Evolutionary conservation across 2,888 invertebrate genomes (phyloP).

Genomic region (Drosophila incognita): DNA sequence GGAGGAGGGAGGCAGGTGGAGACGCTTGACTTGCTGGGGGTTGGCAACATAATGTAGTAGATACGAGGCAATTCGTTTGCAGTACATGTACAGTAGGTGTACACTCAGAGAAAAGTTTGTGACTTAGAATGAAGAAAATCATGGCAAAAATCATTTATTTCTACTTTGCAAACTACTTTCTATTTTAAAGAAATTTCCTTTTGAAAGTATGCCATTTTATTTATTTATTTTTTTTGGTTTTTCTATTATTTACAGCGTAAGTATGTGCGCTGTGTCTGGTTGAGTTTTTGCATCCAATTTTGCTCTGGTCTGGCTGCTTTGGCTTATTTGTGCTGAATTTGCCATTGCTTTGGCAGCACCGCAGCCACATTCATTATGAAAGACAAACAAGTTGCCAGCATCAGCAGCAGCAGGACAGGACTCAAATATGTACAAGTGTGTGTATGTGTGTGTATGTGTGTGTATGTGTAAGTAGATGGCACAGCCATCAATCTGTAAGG

Average conservation of each 20-base stretch:
- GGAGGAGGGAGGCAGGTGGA: constrained; percentile 4
- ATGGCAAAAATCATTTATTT: not conserved
- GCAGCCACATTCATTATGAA: constrained; percentile 78
- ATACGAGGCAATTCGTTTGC: constrained; percentile 26
- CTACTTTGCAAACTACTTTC: not conserved
- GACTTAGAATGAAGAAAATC: not conserved
- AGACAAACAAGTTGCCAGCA: constrained; percentile 66
- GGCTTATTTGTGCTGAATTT: constrained; percentile 45
- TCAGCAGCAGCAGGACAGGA: constrained; percentile 29
- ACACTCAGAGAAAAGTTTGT: not conserved
- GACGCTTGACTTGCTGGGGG: constrained; percentile 31
- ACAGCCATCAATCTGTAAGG: constrained; percentile 68
- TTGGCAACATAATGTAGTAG: constrained; percentile 46
- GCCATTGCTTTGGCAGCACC: constrained; percentile 44
- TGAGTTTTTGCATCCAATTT: constrained; percentile 52
- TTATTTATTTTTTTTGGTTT: not conserved
- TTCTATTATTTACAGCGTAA: not conserved
- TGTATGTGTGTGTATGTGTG: not conserved
- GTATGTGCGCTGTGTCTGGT: constrained; percentile 9
- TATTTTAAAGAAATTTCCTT: not conserved
- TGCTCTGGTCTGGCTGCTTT: constrained; percentile 32
- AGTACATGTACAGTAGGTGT: constrained; percentile 2
- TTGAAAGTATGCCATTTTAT: not conserved
- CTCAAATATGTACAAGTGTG: not conserved
- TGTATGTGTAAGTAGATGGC: constrained; percentile 30